These are phyloP conservation scores for Agrotis exclamationis DNA, from an alignment of 2,888 invertebrate species.

Conservation along the genomic window DNA sequence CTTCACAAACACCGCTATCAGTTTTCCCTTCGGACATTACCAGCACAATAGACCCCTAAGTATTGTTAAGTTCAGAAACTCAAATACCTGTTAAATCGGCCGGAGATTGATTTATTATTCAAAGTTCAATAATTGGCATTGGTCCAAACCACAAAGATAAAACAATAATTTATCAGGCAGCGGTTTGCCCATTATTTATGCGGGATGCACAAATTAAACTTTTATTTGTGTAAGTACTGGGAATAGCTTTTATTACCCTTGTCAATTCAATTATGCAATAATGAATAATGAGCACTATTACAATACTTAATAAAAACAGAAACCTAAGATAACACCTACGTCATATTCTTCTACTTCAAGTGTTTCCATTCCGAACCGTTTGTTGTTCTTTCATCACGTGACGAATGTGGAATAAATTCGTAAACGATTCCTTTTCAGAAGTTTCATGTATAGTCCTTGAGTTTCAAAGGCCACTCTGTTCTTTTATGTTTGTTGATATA, in stretches of 20 bases:
- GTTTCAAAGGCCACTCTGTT: conserved; percentile 1
- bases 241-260: conserved; percentile 3
- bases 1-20: not conserved
- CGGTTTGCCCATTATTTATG: conserved; percentile 27
- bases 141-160: conserved; percentile 42
- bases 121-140: conserved; percentile 30
- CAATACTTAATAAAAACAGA: not conserved
- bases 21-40: not conserved
- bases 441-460: conserved; percentile 3
- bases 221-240: conserved; percentile 15
- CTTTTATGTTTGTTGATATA: conserved; percentile 32
- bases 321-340: not conserved
- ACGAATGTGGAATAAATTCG: conserved; percentile 16
- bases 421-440: conserved; percentile 20
- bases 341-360: not conserved
- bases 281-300: not conserved
- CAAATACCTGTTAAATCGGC: conserved; percentile 14
- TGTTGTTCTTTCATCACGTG: conserved; percentile 15
- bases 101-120: conserved; percentile 32
- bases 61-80: conserved; percentile 7
- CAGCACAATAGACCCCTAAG: not conserved
- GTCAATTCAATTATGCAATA: not conserved
- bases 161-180: conserved; percentile 37
- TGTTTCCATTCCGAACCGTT: not conserved
- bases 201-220: conserved; percentile 32